Conservation (phyloP, 2,797 vertebrate genomes). For the Cichlasoma orientale region DNA sequence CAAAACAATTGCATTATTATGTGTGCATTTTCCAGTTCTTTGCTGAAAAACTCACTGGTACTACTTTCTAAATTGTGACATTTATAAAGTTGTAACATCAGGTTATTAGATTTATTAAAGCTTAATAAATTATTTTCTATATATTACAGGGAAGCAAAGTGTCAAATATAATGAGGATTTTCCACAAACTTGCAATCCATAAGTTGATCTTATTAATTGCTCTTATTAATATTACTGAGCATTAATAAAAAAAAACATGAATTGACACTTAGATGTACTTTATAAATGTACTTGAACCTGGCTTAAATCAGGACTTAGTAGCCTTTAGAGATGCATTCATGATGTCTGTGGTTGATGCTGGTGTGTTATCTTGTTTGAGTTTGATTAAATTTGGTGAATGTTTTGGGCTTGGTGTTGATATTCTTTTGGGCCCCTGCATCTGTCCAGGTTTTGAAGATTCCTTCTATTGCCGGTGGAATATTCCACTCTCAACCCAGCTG, state of each 20-base stretch:
- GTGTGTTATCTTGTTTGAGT: too few species aligned
- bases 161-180: neutral
- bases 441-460: too few species aligned
- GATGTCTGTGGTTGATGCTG: too few species aligned
- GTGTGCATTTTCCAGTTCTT: neutral
- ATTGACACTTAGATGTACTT: too few species aligned
- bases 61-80: neutral
- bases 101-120: neutral
- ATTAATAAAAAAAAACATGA: neutral
- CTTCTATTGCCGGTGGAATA: too few species aligned
- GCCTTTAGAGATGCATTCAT: too few species aligned
- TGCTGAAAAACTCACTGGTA: neutral
- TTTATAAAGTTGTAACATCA: neutral
- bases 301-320: too few species aligned
- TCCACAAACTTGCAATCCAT: neutral
- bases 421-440: too few species aligned
- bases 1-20: neutral
- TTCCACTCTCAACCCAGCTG: too few species aligned
- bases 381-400: too few species aligned
- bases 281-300: neutral
- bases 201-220: neutral
- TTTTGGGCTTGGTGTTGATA: too few species aligned
- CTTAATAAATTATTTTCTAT: neutral
- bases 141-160: neutral
- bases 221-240: neutral